These are phyloP conservation scores for Epinotia demarniana DNA, from an alignment of 2,888 invertebrate genomes.

Conservation along the genomic window DNA sequence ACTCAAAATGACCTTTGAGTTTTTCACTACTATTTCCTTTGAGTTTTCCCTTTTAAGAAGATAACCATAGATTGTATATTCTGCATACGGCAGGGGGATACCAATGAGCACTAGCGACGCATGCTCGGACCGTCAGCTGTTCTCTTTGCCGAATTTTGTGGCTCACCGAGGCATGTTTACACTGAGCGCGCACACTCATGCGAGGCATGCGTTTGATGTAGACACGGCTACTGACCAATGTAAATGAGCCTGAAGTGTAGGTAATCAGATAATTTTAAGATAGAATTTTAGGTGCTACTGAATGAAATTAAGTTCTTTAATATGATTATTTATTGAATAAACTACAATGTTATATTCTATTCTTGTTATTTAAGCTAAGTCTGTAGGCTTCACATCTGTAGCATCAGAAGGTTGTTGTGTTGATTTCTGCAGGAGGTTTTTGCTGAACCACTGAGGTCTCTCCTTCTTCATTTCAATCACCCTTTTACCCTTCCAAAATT, in stretches of 20 bases:
- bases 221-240: not conserved
- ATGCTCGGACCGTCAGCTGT: no score
- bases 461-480: constrained; percentile 94
- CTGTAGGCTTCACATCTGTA: constrained; percentile 90
- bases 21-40: no score
- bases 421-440: constrained; percentile 91
- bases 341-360: constrained; percentile 34
- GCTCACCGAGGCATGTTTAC: no score
- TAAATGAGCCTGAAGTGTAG: not conserved
- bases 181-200: no score
- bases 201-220: no score
- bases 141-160: no score
- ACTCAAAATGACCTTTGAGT: no score
- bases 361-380: constrained; percentile 84
- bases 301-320: constrained; percentile 32
- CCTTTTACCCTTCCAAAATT: constrained; percentile 88
- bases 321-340: constrained; percentile 39
- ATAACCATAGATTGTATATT: not conserved
- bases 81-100: not conserved
- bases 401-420: constrained; percentile 88
- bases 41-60: not conserved
- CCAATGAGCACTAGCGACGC: not conserved
- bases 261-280: not conserved
- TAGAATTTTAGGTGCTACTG: constrained; percentile 3
- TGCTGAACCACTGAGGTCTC: constrained; percentile 95